Percentiles rank a stretch among this genome's conserved stretches.
phyloP scores from a whole-genome alignment of 2,797 vertebrate species.

The Acestrorhynchus altus region DNA sequence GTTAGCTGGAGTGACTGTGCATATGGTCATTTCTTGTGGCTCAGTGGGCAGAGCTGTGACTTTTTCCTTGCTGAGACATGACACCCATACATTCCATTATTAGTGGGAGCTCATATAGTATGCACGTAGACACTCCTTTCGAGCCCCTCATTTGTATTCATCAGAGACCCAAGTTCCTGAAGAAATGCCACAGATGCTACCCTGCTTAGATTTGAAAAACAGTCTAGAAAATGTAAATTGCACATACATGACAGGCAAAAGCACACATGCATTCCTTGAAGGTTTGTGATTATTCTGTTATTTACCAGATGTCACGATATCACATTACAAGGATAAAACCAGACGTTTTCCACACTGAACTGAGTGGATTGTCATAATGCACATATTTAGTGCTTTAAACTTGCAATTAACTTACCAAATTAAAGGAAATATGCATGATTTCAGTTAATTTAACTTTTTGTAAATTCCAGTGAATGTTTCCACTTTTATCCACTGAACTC shows the following conservation, averaged over 20 bases:
- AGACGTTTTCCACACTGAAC: background rate
- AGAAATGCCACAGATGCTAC: slow-evolving; percentile 51
- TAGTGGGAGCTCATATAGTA: slow-evolving; percentile 47
- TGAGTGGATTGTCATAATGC: background rate
- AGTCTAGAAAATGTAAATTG: slow-evolving; percentile 37
- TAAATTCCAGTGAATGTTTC: no score
- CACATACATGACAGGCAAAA: slow-evolving; percentile 32
- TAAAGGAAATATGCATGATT: no score
- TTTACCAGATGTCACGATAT: slow-evolving; percentile 32
- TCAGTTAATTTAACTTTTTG: no score
- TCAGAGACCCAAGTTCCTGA: slow-evolving; percentile 42
- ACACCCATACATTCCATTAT: slow-evolving; percentile 54
- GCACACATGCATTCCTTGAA: slow-evolving; percentile 35
- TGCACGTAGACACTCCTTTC: slow-evolving; percentile 25
- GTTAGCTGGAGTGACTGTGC: slow-evolving; percentile 42
- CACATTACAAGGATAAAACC: background rate
- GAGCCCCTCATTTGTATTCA: slow-evolving; percentile 53
- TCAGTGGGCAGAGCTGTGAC: slow-evolving; percentile 54
- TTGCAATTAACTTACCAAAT: no score
- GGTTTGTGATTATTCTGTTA: slow-evolving; percentile 40
- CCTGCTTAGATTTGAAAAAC: slow-evolving; percentile 49
- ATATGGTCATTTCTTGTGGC: slow-evolving; percentile 50
- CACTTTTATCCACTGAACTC: no score
- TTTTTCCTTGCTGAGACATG: slow-evolving; percentile 51
- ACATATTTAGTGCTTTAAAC: background rate